Evolutionary conservation across 2,888 invertebrate species (phyloP), one percentile per base, ranked within the genome.

Genomic region (Escarpia spicata): DNA sequence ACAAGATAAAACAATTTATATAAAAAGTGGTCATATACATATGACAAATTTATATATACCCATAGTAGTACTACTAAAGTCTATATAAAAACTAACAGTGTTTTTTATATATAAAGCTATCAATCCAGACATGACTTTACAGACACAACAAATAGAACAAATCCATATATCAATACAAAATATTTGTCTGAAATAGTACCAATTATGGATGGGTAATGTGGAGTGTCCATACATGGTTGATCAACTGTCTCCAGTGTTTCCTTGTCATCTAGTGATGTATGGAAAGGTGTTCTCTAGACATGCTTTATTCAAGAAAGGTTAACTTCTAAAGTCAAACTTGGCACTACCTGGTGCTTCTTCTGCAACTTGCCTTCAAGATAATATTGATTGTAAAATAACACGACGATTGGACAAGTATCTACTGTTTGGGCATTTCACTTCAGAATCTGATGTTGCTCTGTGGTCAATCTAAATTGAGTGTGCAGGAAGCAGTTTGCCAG

Each of bases 401-500:
- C 19, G 6, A 75, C 3, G 19, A 75, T 26, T 75, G 15, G 2
- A 75, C 75, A 75, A 26, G n/a, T 26, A 75, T 75, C 75, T 75
- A n/a, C 19, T 26, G 4, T 15, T 3, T 75, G 75, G 26, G 15
- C 10, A 15, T 9, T 75, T 75, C 19, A 75, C n/a, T 75, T 75
- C 75, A 75, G 75, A 75, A 15, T 26, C 75, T 26, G 26, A 75
- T 75, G 75, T 75, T 6, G 6, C 75, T 75, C 6, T 6, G 1
- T 75, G 75, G 75, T 75, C 19, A 26, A 75, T 6, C 75, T 75
- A 75, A 75, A 93, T 90, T 12, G 93, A 92, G 45, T 93, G 60
- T 75, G 98, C 98, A 12, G 99, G 99, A 91, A 99, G 96, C 9
- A 99, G 97, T 96, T 98, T 98, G 93, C 99, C 99, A 93, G 97